These are phyloP conservation scores for Bombyx mandarina DNA, from an alignment of 1,140 invertebrate species.

Conservation along the genomic window DNA sequence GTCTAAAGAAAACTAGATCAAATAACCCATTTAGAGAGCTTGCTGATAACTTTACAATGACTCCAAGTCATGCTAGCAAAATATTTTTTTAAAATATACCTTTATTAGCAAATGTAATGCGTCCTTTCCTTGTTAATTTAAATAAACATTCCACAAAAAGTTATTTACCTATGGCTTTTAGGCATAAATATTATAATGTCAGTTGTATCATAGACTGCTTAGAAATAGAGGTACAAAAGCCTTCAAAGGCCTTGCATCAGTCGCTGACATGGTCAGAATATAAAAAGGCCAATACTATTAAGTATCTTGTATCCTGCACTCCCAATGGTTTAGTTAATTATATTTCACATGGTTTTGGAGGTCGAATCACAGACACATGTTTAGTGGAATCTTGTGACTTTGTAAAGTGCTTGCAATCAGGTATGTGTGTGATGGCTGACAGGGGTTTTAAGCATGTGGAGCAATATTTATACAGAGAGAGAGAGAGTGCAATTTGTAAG, in stretches of 20 bases:
- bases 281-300: slow-evolving; percentile 63
- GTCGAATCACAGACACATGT: slow-evolving; percentile 34
- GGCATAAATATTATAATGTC: slow-evolving; percentile 27
- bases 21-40: slow-evolving; percentile 15
- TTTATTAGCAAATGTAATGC: slow-evolving; percentile 15
- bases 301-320: slow-evolving; percentile 62
- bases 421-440: slow-evolving; percentile 36
- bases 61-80: slow-evolving; percentile 13
- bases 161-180: slow-evolving; percentile 34
- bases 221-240: slow-evolving; percentile 35
- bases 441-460: slow-evolving; percentile 46
- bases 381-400: slow-evolving; percentile 44
- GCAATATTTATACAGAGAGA: slow-evolving; percentile 18
- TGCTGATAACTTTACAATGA: slow-evolving; percentile 11
- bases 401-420: slow-evolving; percentile 24
- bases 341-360: slow-evolving; percentile 50
- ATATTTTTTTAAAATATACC: slow-evolving; percentile 20
- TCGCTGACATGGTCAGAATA: slow-evolving; percentile 54
- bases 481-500: slow-evolving; percentile 32
- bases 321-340: slow-evolving; percentile 56
- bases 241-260: too few relatives aligned
- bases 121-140: slow-evolving; percentile 16
- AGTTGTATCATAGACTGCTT: slow-evolving; percentile 48
- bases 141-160: slow-evolving; percentile 9
- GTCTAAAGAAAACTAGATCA: slow-evolving; percentile 19